Evolutionary conservation across 2,113 vertebrate species (phyloP).

Genomic region (Parus major): DNA sequence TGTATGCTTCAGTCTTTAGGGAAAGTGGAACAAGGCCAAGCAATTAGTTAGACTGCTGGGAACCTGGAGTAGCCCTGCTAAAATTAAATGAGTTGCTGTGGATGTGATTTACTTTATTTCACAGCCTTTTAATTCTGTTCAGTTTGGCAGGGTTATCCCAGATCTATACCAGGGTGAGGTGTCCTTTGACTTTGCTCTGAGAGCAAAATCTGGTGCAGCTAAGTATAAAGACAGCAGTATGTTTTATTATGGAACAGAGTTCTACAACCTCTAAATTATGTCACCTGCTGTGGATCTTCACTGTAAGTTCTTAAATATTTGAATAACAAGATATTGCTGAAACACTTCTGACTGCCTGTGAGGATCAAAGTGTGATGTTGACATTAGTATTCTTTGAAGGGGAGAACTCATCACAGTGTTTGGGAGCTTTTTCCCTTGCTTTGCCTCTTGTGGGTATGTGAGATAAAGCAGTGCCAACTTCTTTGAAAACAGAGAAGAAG

Average conservation of each 20-base stretch:
- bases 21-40: conserved; percentile 42
- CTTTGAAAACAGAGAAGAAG: background rate
- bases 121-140: conserved; percentile 27
- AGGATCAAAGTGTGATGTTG: conserved; percentile 20
- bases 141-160: conserved; percentile 12
- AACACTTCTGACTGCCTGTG: background rate
- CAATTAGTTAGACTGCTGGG: conserved; percentile 36
- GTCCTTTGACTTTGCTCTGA: background rate
- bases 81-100: conserved; percentile 30
- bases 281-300: background rate
- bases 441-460: background rate
- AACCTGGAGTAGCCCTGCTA: conserved; percentile 2
- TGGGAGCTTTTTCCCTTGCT: background rate
- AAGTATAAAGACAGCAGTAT: background rate
- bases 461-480: conserved; percentile 5
- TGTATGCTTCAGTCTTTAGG: background rate
- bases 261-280: background rate
- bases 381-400: conserved; percentile 17
- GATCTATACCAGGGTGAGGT: conserved; percentile 8
- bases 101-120: conserved; percentile 42
- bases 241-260: conserved; percentile 3
- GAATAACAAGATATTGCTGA: conserved; percentile 29
- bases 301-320: conserved; percentile 36
- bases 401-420: background rate
- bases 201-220: background rate